Evolutionary conservation across 37 sponge, comb jelly and placozoan genomes (phyloP).

Genomic region (Hexactinellida sp.): DNA sequence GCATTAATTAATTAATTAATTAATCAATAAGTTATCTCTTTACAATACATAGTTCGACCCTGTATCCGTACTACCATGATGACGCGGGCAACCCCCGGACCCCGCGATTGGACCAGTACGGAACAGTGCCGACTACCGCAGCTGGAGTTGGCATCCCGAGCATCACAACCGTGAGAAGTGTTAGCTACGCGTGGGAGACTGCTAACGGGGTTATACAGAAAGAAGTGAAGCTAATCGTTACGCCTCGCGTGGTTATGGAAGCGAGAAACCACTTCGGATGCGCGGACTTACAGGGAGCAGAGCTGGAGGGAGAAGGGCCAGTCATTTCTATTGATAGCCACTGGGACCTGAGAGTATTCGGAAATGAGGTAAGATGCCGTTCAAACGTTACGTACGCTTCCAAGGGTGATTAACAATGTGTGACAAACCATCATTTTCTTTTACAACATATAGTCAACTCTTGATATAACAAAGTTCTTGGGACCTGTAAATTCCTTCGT

Average conservation of each 20-base stretch:
- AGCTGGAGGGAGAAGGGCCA: conserved; percentile 76
- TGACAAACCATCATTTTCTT: too few relatives aligned
- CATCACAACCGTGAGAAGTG: not conserved
- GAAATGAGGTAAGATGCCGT: not conserved
- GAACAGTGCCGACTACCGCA: not conserved
- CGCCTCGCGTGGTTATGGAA: conserved; percentile 14
- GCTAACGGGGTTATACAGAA: not conserved
- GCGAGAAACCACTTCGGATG: conserved; percentile 54
- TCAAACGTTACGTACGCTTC: too few relatives aligned
- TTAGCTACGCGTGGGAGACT: not conserved
- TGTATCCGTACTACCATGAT: conserved; percentile 65
- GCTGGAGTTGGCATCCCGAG: not conserved
- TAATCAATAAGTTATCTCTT: not conserved
- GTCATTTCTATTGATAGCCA: conserved; percentile 38
- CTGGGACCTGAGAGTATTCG: conserved; percentile 56
- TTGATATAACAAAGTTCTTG: too few relatives aligned
- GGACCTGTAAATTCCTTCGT: too few relatives aligned
- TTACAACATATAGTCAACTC: too few relatives aligned
- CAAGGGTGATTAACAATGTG: too few relatives aligned
- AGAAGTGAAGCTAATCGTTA: not conserved
- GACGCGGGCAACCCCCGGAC: conserved; percentile 45
- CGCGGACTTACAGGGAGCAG: conserved; percentile 36
- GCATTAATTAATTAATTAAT: too few relatives aligned
- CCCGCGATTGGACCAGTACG: conserved; percentile 21
- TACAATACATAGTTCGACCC: not conserved